phyloP scores from a whole-genome alignment of 1,140 invertebrate species.

The Heliconius hewitsoni region DNA sequence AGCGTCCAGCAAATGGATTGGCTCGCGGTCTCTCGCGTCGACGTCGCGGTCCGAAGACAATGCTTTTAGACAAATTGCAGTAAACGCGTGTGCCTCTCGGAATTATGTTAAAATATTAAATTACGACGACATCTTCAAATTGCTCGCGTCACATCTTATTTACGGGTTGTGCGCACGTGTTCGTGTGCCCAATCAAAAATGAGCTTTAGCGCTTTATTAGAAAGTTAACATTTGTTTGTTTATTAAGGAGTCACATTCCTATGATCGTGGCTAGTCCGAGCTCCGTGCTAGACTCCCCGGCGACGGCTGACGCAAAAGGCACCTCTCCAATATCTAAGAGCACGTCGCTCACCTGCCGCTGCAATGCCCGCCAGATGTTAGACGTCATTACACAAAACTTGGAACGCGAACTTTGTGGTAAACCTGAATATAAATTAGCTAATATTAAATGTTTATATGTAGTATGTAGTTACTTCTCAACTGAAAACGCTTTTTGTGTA shows the following conservation, averaged over 20 bases:
- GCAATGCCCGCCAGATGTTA: background rate
- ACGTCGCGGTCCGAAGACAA: slow-evolving; percentile 25
- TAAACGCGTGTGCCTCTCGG: slow-evolving; percentile 29
- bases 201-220: slow-evolving; percentile 11
- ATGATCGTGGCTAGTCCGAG: slow-evolving; percentile 36
- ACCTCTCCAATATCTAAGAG: slow-evolving; percentile 50
- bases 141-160: slow-evolving; percentile 50
- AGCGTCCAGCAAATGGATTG: background rate
- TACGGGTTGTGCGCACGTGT: slow-evolving; percentile 41
- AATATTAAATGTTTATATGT: background rate
- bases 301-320: slow-evolving; percentile 52
- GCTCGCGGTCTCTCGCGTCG: slow-evolving; percentile 10
- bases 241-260: slow-evolving; percentile 22
- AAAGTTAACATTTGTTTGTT: slow-evolving; percentile 3
- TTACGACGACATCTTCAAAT: slow-evolving; percentile 48
- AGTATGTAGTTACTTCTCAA: background rate
- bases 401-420: background rate
- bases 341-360: slow-evolving; percentile 27
- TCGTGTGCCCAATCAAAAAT: background rate
- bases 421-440: background rate
- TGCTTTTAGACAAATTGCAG: slow-evolving; percentile 46
- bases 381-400: slow-evolving; percentile 21
- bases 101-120: slow-evolving; percentile 49
- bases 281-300: slow-evolving; percentile 44
- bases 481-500: background rate